Percentiles rank a stretch among this genome's conserved stretches.
Conservation (phyloP, 2,113 vertebrate genomes). For the Galbula dea region DNA sequence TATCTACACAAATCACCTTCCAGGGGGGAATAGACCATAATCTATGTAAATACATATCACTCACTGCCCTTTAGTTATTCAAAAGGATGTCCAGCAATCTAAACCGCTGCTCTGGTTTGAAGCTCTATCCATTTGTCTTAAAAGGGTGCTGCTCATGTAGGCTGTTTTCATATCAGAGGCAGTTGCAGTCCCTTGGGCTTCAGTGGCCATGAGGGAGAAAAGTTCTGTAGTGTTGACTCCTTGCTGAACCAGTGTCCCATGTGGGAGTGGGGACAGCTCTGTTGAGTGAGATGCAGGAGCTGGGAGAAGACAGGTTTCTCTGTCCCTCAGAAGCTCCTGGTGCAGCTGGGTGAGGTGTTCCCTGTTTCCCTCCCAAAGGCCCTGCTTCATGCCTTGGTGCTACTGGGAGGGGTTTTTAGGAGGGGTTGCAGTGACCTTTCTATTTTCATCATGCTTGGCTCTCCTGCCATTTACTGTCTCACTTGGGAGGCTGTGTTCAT, state of each 20-base stretch:
- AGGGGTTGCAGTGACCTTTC: neutral
- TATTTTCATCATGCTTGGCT: neutral
- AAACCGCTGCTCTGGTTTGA: neutral
- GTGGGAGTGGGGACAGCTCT: neutral
- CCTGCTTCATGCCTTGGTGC: fast-evolving
- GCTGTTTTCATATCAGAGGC: neutral
- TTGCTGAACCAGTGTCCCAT: fast-evolving
- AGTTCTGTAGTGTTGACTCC: neutral
- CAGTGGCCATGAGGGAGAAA: neutral
- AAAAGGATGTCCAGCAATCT: neutral
- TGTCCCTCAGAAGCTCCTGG: neutral
- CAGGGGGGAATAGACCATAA: neutral
- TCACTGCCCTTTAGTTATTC: neutral
- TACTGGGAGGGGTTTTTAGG: neutral
- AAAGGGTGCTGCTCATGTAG: neutral
- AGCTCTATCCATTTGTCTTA: neutral
- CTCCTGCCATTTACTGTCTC: neutral
- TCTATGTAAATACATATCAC: slow-evolving; percentile 27
- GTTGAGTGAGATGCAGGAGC: neutral
- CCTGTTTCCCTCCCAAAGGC: fast-evolving
- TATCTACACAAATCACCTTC: slow-evolving; percentile 42
- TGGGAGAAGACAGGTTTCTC: neutral
- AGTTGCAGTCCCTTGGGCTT: neutral
- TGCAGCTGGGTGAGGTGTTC: neutral
- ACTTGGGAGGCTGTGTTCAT: fast-evolving